These are phyloP conservation scores for Ptilonorhynchus violaceus DNA, from an alignment of 2,113 vertebrate genomes.

Conservation along the genomic window DNA sequence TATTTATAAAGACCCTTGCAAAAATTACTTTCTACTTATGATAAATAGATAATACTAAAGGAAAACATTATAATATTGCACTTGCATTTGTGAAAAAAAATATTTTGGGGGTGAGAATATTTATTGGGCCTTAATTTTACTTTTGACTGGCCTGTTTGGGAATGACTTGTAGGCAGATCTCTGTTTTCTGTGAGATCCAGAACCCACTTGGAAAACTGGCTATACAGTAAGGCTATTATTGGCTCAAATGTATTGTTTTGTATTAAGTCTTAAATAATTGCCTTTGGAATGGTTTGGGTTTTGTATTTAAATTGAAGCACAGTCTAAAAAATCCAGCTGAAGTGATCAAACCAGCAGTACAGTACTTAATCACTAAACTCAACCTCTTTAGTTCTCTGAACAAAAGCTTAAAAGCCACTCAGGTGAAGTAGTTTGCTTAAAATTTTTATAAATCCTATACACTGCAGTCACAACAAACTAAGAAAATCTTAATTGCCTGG, in stretches of 20 bases:
- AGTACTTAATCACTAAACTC: neutral
- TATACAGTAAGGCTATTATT: neutral
- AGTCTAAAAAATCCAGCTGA: neutral
- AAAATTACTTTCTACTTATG: constrained; percentile 52
- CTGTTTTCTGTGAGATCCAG: neutral
- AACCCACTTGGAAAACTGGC: neutral
- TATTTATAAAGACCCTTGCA: constrained; percentile 53
- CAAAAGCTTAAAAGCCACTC: neutral
- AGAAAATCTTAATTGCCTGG: neutral
- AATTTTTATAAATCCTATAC: neutral
- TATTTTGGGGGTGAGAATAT: constrained; percentile 2
- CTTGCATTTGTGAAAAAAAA: neutral
- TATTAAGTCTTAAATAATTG: neutral
- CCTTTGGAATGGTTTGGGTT: accelerated
- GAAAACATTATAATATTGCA: constrained; percentile 22
- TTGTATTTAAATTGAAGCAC: neutral
- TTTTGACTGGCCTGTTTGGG: neutral
- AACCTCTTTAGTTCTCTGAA: neutral
- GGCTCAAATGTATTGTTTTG: neutral
- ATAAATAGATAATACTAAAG: constrained; percentile 50
- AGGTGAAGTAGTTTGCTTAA: neutral
- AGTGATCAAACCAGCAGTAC: neutral
- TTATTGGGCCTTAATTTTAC: neutral
- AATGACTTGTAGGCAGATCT: neutral
- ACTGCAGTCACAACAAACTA: neutral